Evolutionary conservation across 2,113 vertebrate genomes (phyloP), one percentile per base, ranked within the genome.

Genomic region (Scatophagus argus): DNA sequence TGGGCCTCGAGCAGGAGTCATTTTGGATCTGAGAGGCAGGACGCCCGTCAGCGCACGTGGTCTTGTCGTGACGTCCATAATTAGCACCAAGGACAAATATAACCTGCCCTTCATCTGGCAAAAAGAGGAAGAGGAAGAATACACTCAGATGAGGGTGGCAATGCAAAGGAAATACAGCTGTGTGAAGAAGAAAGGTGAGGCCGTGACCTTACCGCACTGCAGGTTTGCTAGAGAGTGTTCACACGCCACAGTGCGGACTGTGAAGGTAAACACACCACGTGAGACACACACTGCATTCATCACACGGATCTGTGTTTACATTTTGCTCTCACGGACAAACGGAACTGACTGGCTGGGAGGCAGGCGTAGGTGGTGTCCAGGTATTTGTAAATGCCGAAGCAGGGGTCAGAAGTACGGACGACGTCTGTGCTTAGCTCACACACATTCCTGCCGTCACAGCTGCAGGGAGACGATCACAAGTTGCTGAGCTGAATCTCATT

Each of bases 401-500:
- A 87, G 31, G 81, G 81, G 36, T 87, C 63, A 25, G 73, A 36
- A 0, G 44, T 55, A 0, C 4, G 17, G 34, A 66, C 0, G 2
- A 10, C 6, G 0, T 23, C 6, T 9, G 25, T n/a, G 34, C 19
- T 36, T 2, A 83, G 4, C 12, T 83, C 76, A 81, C 87, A 86
- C 29, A 41, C 63, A 3, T 3, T 77, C 64, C 59, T 86, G 1
- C 76, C 83, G 17, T 88, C 62, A 47, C 80, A 85, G 41, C 86
- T 88, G 21, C 19, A 49, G 29, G 8, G 23, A 27, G 13, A 7
- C 1, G 44, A 43, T 43, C 12, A 17, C 14, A 7, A 7, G 19
- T 19, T 19, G 6, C 16, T 17, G 41, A 41, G 39, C 39, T 41
- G 12, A 41, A 17, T 43, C 14, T 43, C 17, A 43, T 5, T 17